Evolutionary conservation across 2,113 vertebrate genomes (phyloP).

Genomic region (Ochotona curzoniae): DNA sequence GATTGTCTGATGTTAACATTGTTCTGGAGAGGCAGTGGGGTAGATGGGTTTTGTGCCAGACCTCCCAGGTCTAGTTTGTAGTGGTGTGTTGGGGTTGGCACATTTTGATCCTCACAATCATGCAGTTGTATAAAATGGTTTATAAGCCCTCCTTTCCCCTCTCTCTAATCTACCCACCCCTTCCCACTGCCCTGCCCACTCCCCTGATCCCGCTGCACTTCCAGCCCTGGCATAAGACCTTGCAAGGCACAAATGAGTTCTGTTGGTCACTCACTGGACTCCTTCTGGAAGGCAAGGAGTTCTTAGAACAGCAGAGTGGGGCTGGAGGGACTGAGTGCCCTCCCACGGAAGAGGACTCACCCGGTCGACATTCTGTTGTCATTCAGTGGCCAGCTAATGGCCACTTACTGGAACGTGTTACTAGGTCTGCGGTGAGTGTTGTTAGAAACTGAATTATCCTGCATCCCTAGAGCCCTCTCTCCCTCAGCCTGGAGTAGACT

Average conservation of each 20-base stretch:
- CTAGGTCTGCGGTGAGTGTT: conserved; percentile 60
- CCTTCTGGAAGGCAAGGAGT: not conserved
- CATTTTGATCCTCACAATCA: not conserved
- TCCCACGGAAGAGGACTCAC: conserved; percentile 29
- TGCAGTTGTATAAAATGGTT: not conserved
- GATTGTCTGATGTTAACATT: not conserved
- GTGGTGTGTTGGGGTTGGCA: not conserved
- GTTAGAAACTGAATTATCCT: conserved; percentile 66
- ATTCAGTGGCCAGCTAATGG: conserved; percentile 70
- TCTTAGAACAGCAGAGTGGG: not conserved
- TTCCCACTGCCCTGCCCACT: no score
- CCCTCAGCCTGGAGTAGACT: not conserved
- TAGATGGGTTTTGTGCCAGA: not conserved
- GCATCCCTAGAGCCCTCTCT: conserved; percentile 52
- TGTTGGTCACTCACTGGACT: not conserved
- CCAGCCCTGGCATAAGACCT: not conserved
- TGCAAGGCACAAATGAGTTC: not conserved
- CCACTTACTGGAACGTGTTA: conserved; percentile 72
- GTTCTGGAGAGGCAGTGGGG: not conserved
- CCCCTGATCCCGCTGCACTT: not conserved
- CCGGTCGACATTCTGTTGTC: conserved; percentile 58
- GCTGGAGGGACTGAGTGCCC: conserved; percentile 31
- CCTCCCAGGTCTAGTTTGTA: not conserved
- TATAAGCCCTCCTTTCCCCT: no score
- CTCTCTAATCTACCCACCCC: no score